These are phyloP conservation scores for Columba janthina DNA, from an alignment of 2,113 vertebrate genomes.

Conservation along the genomic window DNA sequence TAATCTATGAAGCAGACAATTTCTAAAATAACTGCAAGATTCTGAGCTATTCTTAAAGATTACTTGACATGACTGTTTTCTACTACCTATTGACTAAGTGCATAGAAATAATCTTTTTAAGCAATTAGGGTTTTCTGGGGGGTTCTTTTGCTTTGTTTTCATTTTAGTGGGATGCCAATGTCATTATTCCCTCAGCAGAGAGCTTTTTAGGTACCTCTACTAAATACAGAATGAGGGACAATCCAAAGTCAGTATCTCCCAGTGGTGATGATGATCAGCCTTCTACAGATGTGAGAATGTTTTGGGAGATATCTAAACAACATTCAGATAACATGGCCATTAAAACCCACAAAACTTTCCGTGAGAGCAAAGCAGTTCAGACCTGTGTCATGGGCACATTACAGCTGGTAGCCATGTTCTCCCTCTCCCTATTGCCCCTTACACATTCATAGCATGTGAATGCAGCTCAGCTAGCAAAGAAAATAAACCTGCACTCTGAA, in stretches of 20 bases:
- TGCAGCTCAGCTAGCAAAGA: background rate
- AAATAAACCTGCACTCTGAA: background rate
- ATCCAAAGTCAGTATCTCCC: background rate
- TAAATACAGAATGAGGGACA: background rate
- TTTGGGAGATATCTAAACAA: background rate
- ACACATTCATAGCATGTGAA: background rate
- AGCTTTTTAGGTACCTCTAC: background rate
- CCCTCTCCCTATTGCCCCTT: background rate
- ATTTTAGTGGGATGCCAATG: background rate
- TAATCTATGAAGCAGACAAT: background rate
- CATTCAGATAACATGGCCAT: background rate
- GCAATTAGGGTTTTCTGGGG: background rate
- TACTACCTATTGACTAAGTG: background rate
- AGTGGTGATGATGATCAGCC: background rate
- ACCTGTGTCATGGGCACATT: background rate
- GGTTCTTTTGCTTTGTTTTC: background rate
- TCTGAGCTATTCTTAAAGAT: background rate
- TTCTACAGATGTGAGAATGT: background rate
- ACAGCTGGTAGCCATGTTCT: background rate
- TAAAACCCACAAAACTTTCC: background rate
- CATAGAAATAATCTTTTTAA: background rate
- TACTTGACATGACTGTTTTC: background rate
- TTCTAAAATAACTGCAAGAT: background rate
- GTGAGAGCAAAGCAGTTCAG: background rate
- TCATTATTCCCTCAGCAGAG: background rate